A percentile compares a stretch with the other conserved stretches of the same genome.
phyloP scores from a whole-genome alignment of 2,797 vertebrate genomes.

The Phoxinus dragarum region DNA sequence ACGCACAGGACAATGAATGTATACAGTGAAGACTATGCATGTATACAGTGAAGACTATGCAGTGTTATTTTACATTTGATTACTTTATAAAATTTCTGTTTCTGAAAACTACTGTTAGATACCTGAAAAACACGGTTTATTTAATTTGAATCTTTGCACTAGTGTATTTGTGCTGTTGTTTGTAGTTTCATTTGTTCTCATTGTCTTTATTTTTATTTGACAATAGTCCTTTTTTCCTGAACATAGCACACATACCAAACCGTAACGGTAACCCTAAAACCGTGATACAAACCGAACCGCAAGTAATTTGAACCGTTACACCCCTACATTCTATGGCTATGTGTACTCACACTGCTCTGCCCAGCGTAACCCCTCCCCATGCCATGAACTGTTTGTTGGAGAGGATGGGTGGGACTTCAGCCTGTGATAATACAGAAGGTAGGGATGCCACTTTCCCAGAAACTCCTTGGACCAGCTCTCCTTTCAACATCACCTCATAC shows the following conservation, averaged over 20 bases:
- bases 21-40: too few relatives aligned
- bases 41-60: too few relatives aligned
- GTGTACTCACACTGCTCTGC: slow-evolving; percentile 88
- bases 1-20: too few relatives aligned
- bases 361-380: slow-evolving; percentile 92
- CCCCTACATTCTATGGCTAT: neutral
- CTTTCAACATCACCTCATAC: slow-evolving; percentile 91
- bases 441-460: slow-evolving; percentile 63
- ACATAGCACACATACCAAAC: neutral
- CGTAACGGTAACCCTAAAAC: neutral
- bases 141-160: neutral
- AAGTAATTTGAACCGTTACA: neutral
- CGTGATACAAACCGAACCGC: neutral
- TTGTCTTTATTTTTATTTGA: neutral
- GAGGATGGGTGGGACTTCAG: slow-evolving; percentile 87
- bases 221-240: neutral
- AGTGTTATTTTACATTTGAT: neutral
- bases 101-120: neutral
- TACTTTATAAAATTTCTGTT: too few relatives aligned
- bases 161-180: neutral
- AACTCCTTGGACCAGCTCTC: slow-evolving; percentile 71
- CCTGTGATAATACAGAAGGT: slow-evolving; percentile 58
- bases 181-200: neutral
- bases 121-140: neutral
- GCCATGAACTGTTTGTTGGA: slow-evolving; percentile 94